Evolutionary conservation across 1,140 invertebrate species (phyloP), one percentile per base, ranked within the genome.

Genomic region (Hormaphis cornu): DNA sequence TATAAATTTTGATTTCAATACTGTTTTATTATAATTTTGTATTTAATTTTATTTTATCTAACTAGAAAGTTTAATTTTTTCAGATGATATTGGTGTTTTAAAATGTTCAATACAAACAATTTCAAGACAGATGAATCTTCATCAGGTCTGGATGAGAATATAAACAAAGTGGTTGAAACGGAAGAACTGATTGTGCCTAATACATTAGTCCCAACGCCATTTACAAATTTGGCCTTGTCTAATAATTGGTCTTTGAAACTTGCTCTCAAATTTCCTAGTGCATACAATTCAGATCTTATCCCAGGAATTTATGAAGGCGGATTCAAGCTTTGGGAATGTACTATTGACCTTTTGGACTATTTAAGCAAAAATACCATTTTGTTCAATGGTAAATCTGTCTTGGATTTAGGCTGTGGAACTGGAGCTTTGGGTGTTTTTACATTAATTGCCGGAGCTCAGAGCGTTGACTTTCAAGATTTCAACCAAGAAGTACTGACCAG

Each of bases 391-490:
- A 83, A 82, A 74, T 79, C 76, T 54, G 82, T 91, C 3, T 77
- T 93, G 53, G 90, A 95, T 83, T 81, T 95, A 71, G 93, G 93
- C 1, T 96, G 92, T 81, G 92, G 92, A 30, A 82, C 85, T 52
- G 92, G 91, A 20, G 79, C 95, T 37, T 78, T 93, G 63, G 93
- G 91, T 52, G 83, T 95, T 33, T 81, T 87, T 75, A 81, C 87
- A 42, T 79, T 88, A 56, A 75, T 83, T 14, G 81, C 82, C 74
- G 86, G 85, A 61, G 84, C 89, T 3, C 66, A 53, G 24, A 69
- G 37, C 69, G 89, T 92, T 26, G 84, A 89, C 76, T 94, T 94
- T 80, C 92, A 95, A 80, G 93, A 96, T 82, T 96, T 92, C 83
- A 92, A 92, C 79, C 75, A 78, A 71, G 89, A 91, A 79, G 87